Base-by-base conservation (phyloP, 2,888 invertebrate genomes). In the Hyposoter dolosus region DNA sequence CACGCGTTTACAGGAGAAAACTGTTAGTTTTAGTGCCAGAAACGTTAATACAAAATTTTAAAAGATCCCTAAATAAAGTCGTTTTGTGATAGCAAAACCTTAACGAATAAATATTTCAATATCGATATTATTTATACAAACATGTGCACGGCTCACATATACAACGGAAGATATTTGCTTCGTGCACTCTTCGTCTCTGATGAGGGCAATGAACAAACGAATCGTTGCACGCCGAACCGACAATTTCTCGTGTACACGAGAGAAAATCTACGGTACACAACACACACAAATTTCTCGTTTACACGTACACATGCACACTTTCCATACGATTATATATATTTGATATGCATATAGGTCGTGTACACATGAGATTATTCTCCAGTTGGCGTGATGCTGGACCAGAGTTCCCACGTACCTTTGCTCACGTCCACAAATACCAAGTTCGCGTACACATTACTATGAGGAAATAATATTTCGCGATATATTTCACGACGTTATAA, bases 171-270 rank as follows among this genome's bases (percentile, higher is more conserved):
- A 76, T 76, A 80, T 80, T 80, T 80, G 84, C 69, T 77, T 68
- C 43, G 83, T 78, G 78, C 83, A 77, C 86, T 81, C 86, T 81
- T 35, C 35, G 28, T 75, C 72, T 69, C 77, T 86, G 86, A 86
- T 81, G 86, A 86, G 86, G 86, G 81, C 81, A 86, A 86, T 83
- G 86, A 83, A 81, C 74, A 83, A 86, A 86, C 86, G 81, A 81
- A 50, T 74, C 83, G 82, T 86, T 86, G 86, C 82, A 85, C 82
- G 82, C 82, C 76, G 79, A 69, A 82, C 69, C 82, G 65, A 65
- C 83, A 74, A 74, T 82, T 74, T 86, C 80, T 83, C 80, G 81
- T 68, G 72, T 83, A 83, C 83, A 81, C 83, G 81, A 81, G 81
- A 81, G 81, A 81, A 63, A 66, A 80, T 63, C 80, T 68, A 74